Conservation (phyloP, 2,888 invertebrate species). For the Rhingia campestris region DNA sequence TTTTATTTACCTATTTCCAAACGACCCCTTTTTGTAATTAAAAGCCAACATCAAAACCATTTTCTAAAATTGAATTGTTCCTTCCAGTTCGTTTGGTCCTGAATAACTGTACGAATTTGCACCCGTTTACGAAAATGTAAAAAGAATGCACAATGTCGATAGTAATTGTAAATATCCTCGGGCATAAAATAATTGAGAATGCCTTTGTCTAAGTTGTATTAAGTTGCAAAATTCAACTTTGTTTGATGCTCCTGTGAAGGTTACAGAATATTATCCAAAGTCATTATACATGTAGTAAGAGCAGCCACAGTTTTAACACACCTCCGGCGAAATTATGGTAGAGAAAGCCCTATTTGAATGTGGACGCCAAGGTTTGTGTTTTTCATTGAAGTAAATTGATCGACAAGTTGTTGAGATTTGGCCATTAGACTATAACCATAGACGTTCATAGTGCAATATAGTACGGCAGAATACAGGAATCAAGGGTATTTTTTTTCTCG, state of each 20-base stretch:
- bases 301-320: conserved; percentile 17
- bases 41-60: too few species aligned
- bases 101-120: too few species aligned
- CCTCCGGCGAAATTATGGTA: conserved; percentile 22
- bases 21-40: too few species aligned
- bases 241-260: conserved; percentile 48
- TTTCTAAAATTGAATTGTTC: too few species aligned
- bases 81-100: too few species aligned
- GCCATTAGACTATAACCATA: too few species aligned
- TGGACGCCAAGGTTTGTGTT: conserved; percentile 3
- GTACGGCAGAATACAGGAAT: too few species aligned
- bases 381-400: conserved; percentile 42
- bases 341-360: conserved; percentile 5
- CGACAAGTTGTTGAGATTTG: conserved; percentile 33
- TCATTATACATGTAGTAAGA: not conserved
- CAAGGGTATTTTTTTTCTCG: too few species aligned
- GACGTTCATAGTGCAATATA: too few species aligned
- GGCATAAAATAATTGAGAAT: conserved; percentile 48
- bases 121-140: conserved; percentile 10
- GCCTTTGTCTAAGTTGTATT: conserved; percentile 34
- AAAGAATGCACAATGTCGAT: conserved; percentile 42
- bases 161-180: conserved; percentile 40
- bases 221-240: conserved; percentile 47
- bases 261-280: conserved; percentile 16
- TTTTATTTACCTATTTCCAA: too few species aligned